phyloP scores from a whole-genome alignment of 2,113 vertebrate species.

The Xiphophorus couchianus region DNA sequence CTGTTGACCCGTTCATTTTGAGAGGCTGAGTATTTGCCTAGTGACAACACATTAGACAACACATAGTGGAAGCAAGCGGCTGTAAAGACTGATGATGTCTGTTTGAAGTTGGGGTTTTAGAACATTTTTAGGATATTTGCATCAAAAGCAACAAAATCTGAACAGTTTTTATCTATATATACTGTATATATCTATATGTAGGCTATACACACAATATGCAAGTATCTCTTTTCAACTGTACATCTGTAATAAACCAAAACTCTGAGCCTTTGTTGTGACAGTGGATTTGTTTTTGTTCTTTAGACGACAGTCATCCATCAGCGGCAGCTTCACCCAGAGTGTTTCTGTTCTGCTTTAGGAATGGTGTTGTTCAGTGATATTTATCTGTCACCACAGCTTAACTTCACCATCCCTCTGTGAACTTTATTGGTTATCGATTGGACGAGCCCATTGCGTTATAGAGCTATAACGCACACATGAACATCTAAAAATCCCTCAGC shows the following conservation, averaged over 20 bases:
- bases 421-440: neutral
- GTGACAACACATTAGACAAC: too few species aligned
- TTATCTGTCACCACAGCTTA: neutral
- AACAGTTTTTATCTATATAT: too few species aligned
- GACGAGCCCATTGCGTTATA: neutral
- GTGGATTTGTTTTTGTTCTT: neutral
- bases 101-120: too few species aligned
- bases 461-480: neutral
- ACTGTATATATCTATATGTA: too few species aligned
- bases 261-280: neutral
- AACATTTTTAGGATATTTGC: too few species aligned
- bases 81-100: too few species aligned
- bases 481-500: neutral
- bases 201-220: neutral
- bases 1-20: too few species aligned
- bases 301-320: neutral
- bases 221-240: neutral
- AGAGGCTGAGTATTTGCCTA: too few species aligned
- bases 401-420: neutral
- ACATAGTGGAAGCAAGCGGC: too few species aligned
- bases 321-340: neutral
- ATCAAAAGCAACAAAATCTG: too few species aligned
- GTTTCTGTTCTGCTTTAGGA: neutral
- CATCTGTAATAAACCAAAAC: neutral
- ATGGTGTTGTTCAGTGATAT: neutral